Percentiles rank a stretch among this genome's conserved stretches.
Conservation (phyloP, 2,113 vertebrate species). For the Oreochromis tanganicae region DNA sequence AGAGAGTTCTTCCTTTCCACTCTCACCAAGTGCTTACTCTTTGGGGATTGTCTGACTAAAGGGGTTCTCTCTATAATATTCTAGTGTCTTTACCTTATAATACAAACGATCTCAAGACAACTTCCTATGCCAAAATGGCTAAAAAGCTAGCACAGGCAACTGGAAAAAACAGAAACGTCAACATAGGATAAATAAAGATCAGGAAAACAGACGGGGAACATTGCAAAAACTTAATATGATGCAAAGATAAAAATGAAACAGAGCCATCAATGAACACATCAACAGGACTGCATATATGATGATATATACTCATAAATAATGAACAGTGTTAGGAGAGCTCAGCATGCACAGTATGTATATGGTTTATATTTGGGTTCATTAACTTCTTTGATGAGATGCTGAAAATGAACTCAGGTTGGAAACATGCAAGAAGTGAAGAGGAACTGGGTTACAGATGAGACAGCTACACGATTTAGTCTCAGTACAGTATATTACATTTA, state of each 20-base stretch:
- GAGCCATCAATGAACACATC: background rate
- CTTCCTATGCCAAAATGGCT: background rate
- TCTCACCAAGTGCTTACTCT: background rate
- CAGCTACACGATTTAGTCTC: background rate
- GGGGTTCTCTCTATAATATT: background rate
- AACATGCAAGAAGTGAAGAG: background rate
- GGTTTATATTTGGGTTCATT: background rate
- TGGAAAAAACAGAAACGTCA: background rate
- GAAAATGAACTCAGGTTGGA: background rate
- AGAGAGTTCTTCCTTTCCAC: background rate
- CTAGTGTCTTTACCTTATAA: background rate
- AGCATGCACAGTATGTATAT: background rate
- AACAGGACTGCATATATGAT: background rate
- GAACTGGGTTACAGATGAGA: background rate
- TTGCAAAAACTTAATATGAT: background rate
- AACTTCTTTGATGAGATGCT: background rate
- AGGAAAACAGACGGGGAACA: background rate
- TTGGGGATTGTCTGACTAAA: background rate
- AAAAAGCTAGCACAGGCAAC: fast-evolving
- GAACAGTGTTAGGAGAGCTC: background rate
- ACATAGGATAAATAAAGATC: background rate
- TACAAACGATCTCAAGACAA: background rate
- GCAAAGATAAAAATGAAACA: background rate
- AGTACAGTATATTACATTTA: background rate
- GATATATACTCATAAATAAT: background rate